Conservation (phyloP, 2,888 invertebrate genomes). For the Patella pellucida region DNA sequence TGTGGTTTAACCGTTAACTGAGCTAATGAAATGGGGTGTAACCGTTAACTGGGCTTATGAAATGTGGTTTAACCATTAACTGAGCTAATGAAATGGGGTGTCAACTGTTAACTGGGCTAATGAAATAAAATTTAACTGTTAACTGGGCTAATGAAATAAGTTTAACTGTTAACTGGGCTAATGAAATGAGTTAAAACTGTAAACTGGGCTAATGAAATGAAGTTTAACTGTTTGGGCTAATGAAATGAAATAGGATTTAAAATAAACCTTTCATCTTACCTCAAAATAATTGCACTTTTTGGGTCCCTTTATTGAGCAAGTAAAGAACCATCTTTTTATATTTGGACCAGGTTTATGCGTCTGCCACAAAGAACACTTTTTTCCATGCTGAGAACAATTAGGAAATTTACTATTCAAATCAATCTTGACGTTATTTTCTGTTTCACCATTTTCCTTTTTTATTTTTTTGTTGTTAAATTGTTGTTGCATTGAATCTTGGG, state of each 20-base stretch:
- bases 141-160: no score
- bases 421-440: not conserved
- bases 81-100: no score
- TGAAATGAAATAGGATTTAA: no score
- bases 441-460: not conserved
- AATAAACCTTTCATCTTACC: slow-evolving; percentile 28
- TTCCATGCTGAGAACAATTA: slow-evolving; percentile 47
- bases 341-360: slow-evolving; percentile 52
- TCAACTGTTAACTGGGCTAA: no score
- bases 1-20: no score
- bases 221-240: no score
- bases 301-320: slow-evolving; percentile 40
- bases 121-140: no score
- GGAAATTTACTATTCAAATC: slow-evolving; percentile 41
- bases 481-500: not conserved
- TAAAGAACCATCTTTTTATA: slow-evolving; percentile 52
- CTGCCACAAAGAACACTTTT: slow-evolving; percentile 45
- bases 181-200: not conserved
- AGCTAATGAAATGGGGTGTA: no score
- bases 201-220: no score
- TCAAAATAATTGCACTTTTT: slow-evolving; percentile 52
- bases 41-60: no score
- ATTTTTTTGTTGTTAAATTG: not conserved
- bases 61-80: no score
- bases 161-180: not conserved